Evolutionary conservation across 2,797 vertebrate species (phyloP).

Genomic region (Chelonia mydas): DNA sequence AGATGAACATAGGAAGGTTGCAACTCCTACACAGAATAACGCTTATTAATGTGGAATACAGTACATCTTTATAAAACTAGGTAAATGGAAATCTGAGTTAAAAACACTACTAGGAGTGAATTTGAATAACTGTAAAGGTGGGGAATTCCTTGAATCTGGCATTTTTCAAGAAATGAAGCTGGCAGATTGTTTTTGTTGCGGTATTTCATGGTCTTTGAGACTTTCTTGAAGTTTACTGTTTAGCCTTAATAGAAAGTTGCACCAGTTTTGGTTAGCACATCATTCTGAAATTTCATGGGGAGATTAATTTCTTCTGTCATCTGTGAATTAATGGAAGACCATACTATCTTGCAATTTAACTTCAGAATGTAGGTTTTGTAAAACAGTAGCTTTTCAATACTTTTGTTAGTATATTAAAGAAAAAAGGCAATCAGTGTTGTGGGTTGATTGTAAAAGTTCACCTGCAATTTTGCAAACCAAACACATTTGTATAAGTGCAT

Average conservation of each 20-base stretch:
- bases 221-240: neutral
- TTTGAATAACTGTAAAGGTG: neutral
- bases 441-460: neutral
- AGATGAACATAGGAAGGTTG: neutral
- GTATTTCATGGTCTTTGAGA: neutral
- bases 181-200: neutral
- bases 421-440: neutral
- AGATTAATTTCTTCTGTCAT: neutral
- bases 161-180: neutral
- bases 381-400: neutral
- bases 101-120: neutral
- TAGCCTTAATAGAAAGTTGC: neutral
- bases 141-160: neutral
- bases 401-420: neutral
- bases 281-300: neutral
- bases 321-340: neutral
- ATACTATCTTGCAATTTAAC: neutral
- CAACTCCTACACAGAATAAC: neutral
- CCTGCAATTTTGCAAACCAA: neutral
- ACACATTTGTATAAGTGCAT: fast-evolving
- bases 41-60: neutral
- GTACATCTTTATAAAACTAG: neutral
- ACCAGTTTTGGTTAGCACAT: neutral
- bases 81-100: neutral
- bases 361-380: neutral